Conservation (phyloP, 2,797 vertebrate genomes). For the Gymnothorax reevesii region DNA sequence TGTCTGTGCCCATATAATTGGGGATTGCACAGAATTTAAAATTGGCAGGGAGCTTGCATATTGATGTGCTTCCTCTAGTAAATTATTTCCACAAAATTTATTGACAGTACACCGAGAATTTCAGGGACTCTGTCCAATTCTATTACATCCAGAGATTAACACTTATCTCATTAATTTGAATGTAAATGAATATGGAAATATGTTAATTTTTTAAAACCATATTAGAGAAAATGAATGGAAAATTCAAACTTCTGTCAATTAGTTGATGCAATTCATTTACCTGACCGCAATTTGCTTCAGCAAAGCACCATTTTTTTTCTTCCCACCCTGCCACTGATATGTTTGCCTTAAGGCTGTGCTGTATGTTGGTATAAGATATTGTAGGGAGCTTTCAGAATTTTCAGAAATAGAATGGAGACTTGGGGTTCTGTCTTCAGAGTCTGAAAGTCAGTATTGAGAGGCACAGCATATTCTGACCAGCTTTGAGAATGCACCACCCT, state of each 20-base stretch:
- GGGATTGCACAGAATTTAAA: background rate
- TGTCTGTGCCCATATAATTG: slow-evolving; percentile 25
- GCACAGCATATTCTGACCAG: too few species aligned
- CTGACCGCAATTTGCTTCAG: slow-evolving; percentile 49
- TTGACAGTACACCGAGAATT: slow-evolving; percentile 34
- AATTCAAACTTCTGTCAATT: slow-evolving; percentile 52
- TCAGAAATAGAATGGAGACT: background rate
- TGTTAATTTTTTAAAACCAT: slow-evolving; percentile 66
- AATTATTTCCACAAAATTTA: slow-evolving; percentile 34
- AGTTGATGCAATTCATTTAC: slow-evolving; percentile 65
- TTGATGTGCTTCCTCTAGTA: slow-evolving; percentile 26
- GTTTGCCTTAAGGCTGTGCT: background rate
- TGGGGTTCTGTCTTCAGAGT: too few species aligned
- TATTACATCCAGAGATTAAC: slow-evolving; percentile 48
- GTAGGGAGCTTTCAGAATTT: background rate
- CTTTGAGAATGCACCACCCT: too few species aligned
- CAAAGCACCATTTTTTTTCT: background rate
- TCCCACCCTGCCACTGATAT: background rate
- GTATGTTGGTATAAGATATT: background rate
- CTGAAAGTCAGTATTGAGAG: too few species aligned
- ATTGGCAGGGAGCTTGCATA: slow-evolving; percentile 24
- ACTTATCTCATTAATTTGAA: slow-evolving; percentile 65
- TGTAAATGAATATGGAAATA: slow-evolving; percentile 61
- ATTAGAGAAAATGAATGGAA: slow-evolving; percentile 66
- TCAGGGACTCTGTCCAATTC: slow-evolving; percentile 51